These are phyloP conservation scores for Stichopus horrens DNA, from an alignment of 53 echinoderm and acorn worm species.

Conservation along the genomic window DNA sequence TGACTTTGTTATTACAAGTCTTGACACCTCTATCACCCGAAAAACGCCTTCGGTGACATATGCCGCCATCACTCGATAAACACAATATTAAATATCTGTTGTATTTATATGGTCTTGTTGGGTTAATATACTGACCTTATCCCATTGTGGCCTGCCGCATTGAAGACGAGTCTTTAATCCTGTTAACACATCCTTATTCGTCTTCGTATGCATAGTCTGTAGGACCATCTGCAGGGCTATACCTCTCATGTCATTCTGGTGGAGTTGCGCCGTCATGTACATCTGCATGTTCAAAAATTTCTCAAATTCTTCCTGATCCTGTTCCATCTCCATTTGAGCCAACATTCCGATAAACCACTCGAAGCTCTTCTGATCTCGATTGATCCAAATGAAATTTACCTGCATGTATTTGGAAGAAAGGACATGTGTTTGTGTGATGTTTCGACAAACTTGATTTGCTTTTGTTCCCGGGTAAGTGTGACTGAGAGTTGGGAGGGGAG, in stretches of 20 bases:
- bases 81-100: background rate
- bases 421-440: background rate
- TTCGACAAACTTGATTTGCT: background rate
- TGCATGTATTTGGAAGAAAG: conserved; percentile 14
- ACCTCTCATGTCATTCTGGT: conserved; percentile 58
- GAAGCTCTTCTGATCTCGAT: conserved; percentile 70
- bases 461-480: too few relatives aligned
- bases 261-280: conserved; percentile 60
- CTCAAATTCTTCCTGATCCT: conserved; percentile 55
- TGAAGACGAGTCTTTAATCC: conserved; percentile 69
- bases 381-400: conserved; percentile 84
- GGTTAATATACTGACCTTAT: conserved; percentile 46
- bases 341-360: conserved; percentile 80
- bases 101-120: background rate
- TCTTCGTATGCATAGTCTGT: conserved; percentile 58
- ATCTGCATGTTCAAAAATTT: conserved; percentile 73
- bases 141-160: conserved; percentile 70
- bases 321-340: conserved; percentile 59
- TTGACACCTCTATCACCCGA: too few relatives aligned
- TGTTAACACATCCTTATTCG: conserved; percentile 63
- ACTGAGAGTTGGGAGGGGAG: background rate
- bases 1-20: too few relatives aligned
- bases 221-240: conserved; percentile 79
- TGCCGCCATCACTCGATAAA: background rate
- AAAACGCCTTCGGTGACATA: background rate